phyloP scores from a whole-genome alignment of 2,888 invertebrate genomes.

The Thysanoteuthis rhombus region DNA sequence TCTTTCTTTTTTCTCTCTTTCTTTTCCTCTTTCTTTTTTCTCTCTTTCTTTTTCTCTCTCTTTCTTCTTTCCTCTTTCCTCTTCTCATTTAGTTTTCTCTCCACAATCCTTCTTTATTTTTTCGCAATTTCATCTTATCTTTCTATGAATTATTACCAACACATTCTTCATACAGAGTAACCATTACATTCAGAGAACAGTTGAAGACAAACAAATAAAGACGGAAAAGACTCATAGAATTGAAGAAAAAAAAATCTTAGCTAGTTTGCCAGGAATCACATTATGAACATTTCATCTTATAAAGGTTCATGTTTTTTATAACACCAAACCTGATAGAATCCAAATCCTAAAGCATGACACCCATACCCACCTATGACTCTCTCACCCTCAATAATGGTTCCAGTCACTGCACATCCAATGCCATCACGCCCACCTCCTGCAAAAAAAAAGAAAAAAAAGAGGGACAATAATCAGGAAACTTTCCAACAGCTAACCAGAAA shows the following conservation, averaged over 20 bases:
- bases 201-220: background rate
- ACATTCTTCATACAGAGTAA: background rate
- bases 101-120: no score
- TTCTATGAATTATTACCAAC: background rate
- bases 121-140: background rate
- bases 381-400: background rate
- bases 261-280: background rate
- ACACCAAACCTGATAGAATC: background rate
- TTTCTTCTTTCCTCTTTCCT: no score
- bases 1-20: background rate
- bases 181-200: background rate
- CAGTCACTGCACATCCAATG: background rate
- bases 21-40: no score
- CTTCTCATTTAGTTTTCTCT: background rate
- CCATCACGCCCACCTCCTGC: background rate
- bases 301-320: background rate
- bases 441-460: background rate
- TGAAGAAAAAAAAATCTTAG: no score
- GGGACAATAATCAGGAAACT: background rate
- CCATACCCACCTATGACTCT: background rate
- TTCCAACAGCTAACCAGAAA: background rate
- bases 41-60: no score
- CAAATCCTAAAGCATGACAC: background rate
- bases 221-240: background rate
- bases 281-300: background rate